Evolutionary conservation across 2,888 invertebrate genomes (phyloP).

Genomic region (Aplocera efformata): DNA sequence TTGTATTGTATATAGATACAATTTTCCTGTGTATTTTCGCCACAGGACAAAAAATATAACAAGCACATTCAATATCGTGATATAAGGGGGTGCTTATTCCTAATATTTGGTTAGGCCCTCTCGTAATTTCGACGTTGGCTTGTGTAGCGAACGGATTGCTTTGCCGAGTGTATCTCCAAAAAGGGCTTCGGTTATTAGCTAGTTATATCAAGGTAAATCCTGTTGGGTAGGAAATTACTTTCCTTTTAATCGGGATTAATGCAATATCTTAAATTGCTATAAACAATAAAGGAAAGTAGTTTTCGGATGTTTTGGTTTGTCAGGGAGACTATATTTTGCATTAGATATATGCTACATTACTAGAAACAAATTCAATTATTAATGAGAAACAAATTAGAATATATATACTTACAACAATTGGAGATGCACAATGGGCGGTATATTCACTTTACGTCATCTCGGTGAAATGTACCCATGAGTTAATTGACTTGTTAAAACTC

Average conservation of each 20-base stretch:
- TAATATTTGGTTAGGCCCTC: constrained; percentile 30
- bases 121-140: constrained; percentile 23
- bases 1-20: too few relatives aligned
- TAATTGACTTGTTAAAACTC: too few relatives aligned
- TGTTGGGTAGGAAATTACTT: constrained; percentile 9
- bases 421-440: too few relatives aligned
- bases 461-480: too few relatives aligned
- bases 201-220: constrained; percentile 15
- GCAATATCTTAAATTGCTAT: neutral
- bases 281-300: neutral
- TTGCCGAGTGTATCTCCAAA: constrained; percentile 14
- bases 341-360: too few relatives aligned
- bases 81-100: constrained; percentile 25
- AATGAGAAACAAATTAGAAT: too few relatives aligned
- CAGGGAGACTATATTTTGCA: too few relatives aligned
- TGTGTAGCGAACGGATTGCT: constrained; percentile 26
- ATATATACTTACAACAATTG: too few relatives aligned
- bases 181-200: constrained; percentile 12
- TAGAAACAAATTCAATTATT: too few relatives aligned
- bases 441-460: too few relatives aligned
- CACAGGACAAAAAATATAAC: constrained; percentile 19
- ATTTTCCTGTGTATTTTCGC: neutral
- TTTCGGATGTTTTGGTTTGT: neutral
- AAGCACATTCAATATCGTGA: constrained; percentile 26
- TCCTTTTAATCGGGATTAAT: neutral